Percentiles rank a stretch among this genome's conserved stretches.
Conservation (phyloP, 2,888 invertebrate species). For the Nomada lathburiana region DNA sequence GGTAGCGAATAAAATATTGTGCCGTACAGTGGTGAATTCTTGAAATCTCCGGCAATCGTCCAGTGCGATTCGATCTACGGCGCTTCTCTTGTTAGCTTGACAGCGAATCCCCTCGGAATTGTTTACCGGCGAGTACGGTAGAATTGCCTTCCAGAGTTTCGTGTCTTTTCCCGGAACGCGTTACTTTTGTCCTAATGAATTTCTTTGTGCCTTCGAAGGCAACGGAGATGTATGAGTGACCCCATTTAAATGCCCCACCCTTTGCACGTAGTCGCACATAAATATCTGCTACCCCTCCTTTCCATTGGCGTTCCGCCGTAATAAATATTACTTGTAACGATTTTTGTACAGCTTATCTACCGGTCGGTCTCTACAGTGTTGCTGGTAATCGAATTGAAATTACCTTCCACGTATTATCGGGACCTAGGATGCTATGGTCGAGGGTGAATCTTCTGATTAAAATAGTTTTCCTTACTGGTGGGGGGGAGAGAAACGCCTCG, state of each 20-base stretch:
- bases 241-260: constrained; percentile 61
- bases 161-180: constrained; percentile 5
- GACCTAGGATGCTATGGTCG: neutral
- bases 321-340: constrained; percentile 59
- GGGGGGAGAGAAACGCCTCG: neutral
- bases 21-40: neutral
- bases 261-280: constrained; percentile 41
- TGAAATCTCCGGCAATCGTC: neutral
- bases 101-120: neutral
- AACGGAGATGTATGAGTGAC: constrained; percentile 53
- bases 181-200: constrained; percentile 16
- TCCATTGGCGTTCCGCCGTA: constrained; percentile 50
- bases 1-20: constrained; percentile 12
- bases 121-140: neutral
- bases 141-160: neutral
- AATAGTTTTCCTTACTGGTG: neutral
- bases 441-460: neutral
- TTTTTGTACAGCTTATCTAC: constrained; percentile 49
- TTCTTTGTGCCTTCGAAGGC: constrained; percentile 37
- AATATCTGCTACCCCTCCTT: constrained; percentile 47
- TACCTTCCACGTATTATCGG: constrained; percentile 9
- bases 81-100: neutral
- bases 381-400: constrained; percentile 36
- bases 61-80: neutral
- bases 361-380: constrained; percentile 19